Base-by-base conservation (phyloP, 2,888 invertebrate genomes). In the Drosophila paramelanica region DNA sequence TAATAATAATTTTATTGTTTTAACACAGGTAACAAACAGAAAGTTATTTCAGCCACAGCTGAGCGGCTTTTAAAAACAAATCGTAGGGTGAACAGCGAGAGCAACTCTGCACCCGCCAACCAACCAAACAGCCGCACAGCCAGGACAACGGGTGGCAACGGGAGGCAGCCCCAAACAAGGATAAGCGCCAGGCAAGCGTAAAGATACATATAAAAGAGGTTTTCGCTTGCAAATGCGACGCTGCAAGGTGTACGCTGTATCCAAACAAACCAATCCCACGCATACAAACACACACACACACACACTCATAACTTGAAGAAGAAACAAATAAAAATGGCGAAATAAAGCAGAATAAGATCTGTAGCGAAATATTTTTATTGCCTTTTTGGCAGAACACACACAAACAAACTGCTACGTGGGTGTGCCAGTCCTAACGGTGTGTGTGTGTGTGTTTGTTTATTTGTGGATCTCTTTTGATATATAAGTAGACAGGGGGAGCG, bases 1-100 rank as follows among this genome's bases (percentile, higher is more conserved):
- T 91, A 91, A 91, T 81, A 89, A 90, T 91, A 89, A 84, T 90
- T 90, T 91, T 91, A 91, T 90, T 91, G 90, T 89, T 87, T 89
- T 90, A 84, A 90, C 89, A 86, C 87, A 89, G 86, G 86, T 89
- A 86, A 81, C 87, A 81, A 83, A 88, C 87, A 78, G 81, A 84
- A 86, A 89, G 88, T 85, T 85, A 88, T 80, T 88, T 88, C 87
- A 85, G 85, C 85, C 85, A 88, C 88, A 85, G 85, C 85, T 85
- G 85, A 85, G 85, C 87, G 85, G 85, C 85, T 85, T 85, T 85
- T 85, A 85, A 85, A 88, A 85, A 85, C 85, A 85, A 88, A 88
- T 85, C 85, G 88, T 62, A 83, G 75, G 85, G 79, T 73, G 79
- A 79, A 62, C 76, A 51, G 53, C 51, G 49, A 41, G 49, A 50